Evolutionary conservation across 1,140 invertebrate genomes (phyloP).

Genomic region (Akabosia matsudoensis): DNA sequence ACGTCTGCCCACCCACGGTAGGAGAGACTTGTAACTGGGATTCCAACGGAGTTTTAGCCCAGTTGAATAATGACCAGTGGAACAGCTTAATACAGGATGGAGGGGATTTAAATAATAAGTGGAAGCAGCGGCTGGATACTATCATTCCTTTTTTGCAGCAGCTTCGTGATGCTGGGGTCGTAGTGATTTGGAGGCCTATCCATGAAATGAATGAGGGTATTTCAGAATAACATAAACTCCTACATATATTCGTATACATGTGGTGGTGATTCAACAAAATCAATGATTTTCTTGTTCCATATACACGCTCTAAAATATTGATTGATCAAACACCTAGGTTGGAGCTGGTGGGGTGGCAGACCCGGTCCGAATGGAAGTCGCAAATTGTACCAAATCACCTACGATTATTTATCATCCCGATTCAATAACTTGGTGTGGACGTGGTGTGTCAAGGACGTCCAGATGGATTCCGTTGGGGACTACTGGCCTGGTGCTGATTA

Average conservation of each 20-base stretch:
- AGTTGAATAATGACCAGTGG: constrained; percentile 27
- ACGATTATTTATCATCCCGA: constrained; percentile 22
- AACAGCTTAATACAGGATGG: constrained; percentile 27
- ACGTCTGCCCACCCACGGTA: constrained; percentile 33
- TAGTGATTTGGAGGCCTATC: constrained; percentile 30
- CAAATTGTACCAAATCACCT: constrained; percentile 34
- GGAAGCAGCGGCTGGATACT: constrained; percentile 32
- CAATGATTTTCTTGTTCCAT: no score
- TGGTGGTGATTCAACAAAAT: no score
- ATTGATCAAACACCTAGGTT: no score
- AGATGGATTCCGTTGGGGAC: constrained; percentile 26
- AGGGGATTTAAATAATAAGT: constrained; percentile 18
- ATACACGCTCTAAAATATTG: no score
- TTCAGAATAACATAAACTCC: no score
- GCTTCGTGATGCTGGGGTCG: constrained; percentile 27
- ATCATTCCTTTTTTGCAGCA: constrained; percentile 33
- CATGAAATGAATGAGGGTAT: constrained; percentile 38
- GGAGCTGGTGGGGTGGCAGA: constrained; percentile 28
- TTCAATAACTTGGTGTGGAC: constrained; percentile 30
- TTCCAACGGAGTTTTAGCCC: constrained; percentile 4
- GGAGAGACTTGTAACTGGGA: constrained; percentile 39
- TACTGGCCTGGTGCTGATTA: constrained; percentile 28
- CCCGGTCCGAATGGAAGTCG: constrained; percentile 26
- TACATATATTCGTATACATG: background rate
- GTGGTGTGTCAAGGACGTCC: constrained; percentile 37